Conservation (phyloP, 2,797 vertebrate species). For the Prionace glauca region DNA sequence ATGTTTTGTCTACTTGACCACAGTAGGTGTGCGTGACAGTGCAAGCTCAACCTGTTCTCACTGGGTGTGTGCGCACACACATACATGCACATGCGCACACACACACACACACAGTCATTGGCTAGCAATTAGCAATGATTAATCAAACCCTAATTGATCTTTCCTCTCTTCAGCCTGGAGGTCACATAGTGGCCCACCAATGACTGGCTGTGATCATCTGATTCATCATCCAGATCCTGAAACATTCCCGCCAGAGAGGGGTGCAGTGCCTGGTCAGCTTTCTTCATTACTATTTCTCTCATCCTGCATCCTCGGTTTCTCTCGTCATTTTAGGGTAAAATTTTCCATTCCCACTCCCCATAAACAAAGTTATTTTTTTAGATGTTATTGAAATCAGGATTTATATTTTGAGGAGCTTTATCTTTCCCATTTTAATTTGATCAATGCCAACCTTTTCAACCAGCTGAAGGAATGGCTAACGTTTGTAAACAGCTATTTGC, state of each 20-base stretch:
- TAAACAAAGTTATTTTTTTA: neutral
- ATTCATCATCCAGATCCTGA: neutral
- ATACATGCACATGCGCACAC: neutral
- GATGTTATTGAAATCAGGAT: neutral
- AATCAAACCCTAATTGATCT: neutral
- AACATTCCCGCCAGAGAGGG: neutral
- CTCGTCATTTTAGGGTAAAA: neutral
- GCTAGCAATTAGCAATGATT: neutral
- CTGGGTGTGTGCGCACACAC: neutral
- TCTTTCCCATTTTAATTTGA: neutral
- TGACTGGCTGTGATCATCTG: neutral
- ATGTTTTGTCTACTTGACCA: neutral
- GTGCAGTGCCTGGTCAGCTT: too few species aligned
- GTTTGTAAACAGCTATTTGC: neutral
- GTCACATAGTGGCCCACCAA: neutral
- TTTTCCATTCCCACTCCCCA: neutral
- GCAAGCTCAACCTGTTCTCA: neutral
- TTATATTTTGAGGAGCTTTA: neutral
- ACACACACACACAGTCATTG: neutral
- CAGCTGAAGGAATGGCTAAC: neutral
- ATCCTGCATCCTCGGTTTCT: neutral
- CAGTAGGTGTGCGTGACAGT: neutral
- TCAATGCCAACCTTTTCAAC: neutral
- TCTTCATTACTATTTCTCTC: neutral
- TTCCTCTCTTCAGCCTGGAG: neutral